phyloP scores from a whole-genome alignment of 2,797 vertebrate species.

The Rhynchotus rufescens region DNA sequence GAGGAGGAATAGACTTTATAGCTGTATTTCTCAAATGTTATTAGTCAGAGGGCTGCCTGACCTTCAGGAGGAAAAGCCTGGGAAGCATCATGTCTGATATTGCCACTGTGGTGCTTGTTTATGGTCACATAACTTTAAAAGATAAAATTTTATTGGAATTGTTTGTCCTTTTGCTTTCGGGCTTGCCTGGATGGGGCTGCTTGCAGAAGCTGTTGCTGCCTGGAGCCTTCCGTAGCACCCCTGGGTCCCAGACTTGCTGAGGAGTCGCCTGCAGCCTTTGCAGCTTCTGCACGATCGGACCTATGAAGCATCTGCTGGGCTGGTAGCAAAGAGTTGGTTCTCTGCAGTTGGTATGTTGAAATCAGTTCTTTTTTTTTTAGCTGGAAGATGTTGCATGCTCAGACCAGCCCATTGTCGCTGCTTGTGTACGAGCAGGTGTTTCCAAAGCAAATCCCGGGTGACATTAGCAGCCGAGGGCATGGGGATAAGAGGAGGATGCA shows the following conservation, averaged over 20 bases:
- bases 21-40: slow-evolving; percentile 48
- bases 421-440: fast-evolving
- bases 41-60: slow-evolving; percentile 57
- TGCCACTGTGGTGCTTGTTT: slow-evolving; percentile 32
- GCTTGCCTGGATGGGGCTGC: neutral
- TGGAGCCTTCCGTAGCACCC: neutral
- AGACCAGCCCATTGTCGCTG: neutral
- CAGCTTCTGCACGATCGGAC: neutral
- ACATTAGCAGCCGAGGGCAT: too few relatives aligned
- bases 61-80: slow-evolving; percentile 22
- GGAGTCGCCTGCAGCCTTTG: fast-evolving
- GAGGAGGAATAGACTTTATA: slow-evolving; percentile 28
- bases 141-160: slow-evolving; percentile 24
- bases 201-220: neutral
- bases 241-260: fast-evolving
- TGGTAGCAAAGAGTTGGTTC: neutral
- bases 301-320: neutral
- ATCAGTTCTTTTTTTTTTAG: neutral
- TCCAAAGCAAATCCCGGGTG: neutral
- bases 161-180: slow-evolving; percentile 16
- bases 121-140: slow-evolving; percentile 42
- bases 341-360: neutral
- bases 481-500: too few relatives aligned
- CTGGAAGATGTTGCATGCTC: fast-evolving
- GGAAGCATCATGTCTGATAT: slow-evolving; percentile 16